These are phyloP conservation scores for Phalacrocorax carbo DNA, from an alignment of 2,113 vertebrate genomes.

Conservation along the genomic window DNA sequence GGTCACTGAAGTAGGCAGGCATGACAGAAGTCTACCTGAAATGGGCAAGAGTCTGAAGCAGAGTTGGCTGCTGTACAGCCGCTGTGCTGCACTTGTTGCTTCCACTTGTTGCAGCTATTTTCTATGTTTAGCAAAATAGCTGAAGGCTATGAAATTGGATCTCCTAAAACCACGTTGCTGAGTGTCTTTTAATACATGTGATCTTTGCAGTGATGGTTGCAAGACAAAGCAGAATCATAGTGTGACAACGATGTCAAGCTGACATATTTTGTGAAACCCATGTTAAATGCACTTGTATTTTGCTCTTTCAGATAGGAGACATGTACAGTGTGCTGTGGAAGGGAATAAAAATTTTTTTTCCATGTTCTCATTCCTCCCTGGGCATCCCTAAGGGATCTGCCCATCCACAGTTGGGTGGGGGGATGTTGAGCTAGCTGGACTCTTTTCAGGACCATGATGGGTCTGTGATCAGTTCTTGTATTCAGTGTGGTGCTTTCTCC, in stretches of 20 bases:
- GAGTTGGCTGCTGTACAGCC: background rate
- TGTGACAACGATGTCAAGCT: background rate
- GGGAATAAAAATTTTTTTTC: background rate
- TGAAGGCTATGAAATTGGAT: background rate
- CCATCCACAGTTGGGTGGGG: background rate
- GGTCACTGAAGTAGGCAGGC: background rate
- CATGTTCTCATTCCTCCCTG: background rate
- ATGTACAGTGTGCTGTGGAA: background rate
- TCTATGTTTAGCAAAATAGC: background rate
- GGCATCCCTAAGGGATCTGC: background rate
- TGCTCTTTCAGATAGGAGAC: background rate
- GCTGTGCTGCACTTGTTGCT: background rate
- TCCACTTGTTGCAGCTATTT: background rate
- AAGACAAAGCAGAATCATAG: background rate
- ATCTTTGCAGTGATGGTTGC: background rate
- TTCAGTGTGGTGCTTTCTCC: background rate
- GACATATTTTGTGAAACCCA: background rate
- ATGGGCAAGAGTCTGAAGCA: background rate
- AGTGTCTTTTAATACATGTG: background rate
- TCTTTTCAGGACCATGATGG: background rate
- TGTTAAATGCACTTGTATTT: background rate
- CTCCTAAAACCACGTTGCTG: background rate
- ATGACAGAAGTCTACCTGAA: background rate
- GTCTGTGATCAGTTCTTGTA: background rate
- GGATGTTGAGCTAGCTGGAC: background rate